phyloP scores from a whole-genome alignment of 35 echinoderm and acorn worm species.

The Diadema setosum region DNA sequence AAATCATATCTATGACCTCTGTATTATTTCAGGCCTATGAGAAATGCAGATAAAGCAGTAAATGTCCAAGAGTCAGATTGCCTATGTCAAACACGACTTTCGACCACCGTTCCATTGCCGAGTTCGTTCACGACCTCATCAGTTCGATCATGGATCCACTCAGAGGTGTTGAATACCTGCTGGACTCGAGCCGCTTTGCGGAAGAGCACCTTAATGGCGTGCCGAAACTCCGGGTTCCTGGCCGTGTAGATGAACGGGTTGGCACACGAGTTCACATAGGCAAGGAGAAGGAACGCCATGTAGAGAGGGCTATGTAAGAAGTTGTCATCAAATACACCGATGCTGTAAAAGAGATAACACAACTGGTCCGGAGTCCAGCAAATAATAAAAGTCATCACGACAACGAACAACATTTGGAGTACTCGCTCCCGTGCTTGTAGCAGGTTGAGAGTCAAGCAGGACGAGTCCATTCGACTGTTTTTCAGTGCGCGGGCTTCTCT shows the following conservation, averaged over 20 bases:
- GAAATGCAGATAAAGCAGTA: too few relatives aligned
- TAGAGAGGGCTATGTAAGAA: conserved; percentile 43
- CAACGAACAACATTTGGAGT: conserved; percentile 79
- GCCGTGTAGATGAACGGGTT: conserved; percentile 93
- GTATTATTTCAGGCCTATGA: too few relatives aligned
- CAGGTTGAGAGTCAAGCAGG: conserved; percentile 14
- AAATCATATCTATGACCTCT: too few relatives aligned
- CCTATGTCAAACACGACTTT: conserved; percentile 1
- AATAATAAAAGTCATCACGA: conserved; percentile 88
- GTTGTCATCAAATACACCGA: conserved; percentile 25
- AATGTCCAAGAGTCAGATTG: too few relatives aligned
- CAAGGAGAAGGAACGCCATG: conserved; percentile 62
- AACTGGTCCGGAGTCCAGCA: conserved; percentile 92
- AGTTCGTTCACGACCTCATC: not conserved
- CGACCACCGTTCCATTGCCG: not conserved
- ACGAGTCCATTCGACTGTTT: not conserved
- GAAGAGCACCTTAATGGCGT: conserved; percentile 14
- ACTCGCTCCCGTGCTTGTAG: conserved; percentile 60
- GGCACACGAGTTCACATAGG: conserved; percentile 82
- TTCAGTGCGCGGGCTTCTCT: not conserved
- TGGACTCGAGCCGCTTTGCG: not conserved
- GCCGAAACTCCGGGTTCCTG: conserved; percentile 73
- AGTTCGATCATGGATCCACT: not conserved
- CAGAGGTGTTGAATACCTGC: conserved; percentile 1
- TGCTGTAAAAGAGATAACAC: conserved; percentile 64